Evolutionary conservation across 2,888 invertebrate species (phyloP).

Genomic region (Heliconius charithonia): DNA sequence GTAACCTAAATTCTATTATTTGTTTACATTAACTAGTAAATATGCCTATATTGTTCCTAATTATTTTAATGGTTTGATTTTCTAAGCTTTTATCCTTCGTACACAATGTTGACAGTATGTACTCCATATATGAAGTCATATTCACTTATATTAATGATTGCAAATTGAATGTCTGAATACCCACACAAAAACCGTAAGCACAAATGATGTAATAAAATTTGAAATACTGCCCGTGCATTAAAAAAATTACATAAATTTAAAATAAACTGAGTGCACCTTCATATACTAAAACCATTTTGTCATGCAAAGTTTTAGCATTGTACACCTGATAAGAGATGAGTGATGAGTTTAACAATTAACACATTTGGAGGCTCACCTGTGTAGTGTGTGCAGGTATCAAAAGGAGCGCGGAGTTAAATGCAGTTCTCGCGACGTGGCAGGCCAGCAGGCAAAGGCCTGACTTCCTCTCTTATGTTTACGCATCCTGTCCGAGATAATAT

Average conservation of each 20-base stretch:
- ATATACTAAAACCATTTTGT: slow-evolving; percentile 21
- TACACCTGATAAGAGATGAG: slow-evolving; percentile 2
- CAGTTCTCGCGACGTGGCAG: slow-evolving; percentile 72
- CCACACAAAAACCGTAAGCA: slow-evolving; percentile 8
- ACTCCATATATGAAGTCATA: slow-evolving; percentile 2
- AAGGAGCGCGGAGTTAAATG: slow-evolving; percentile 68
- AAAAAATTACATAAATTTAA: not conserved
- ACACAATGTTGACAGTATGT: not conserved
- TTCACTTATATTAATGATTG: slow-evolving; percentile 14
- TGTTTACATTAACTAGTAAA: slow-evolving; percentile 5
- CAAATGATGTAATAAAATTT: slow-evolving; percentile 29
- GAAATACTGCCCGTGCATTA: slow-evolving; percentile 6
- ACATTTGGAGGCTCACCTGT: slow-evolving; percentile 57
- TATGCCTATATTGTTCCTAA: not conserved
- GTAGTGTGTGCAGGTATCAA: slow-evolving; percentile 70
- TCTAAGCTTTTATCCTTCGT: not conserved
- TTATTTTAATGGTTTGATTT: not conserved
- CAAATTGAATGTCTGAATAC: slow-evolving; percentile 15
- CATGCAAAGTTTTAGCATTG: slow-evolving; percentile 25
- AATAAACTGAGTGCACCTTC: slow-evolving; percentile 1
- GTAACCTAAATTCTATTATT: not conserved
- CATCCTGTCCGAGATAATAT: slow-evolving; percentile 77
- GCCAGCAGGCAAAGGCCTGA: slow-evolving; percentile 79
- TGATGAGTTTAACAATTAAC: not conserved
- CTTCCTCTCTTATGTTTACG: slow-evolving; percentile 81